phyloP scores from a whole-genome alignment of 2,113 vertebrate genomes.

The Telmatochromis bifrenatus region DNA sequence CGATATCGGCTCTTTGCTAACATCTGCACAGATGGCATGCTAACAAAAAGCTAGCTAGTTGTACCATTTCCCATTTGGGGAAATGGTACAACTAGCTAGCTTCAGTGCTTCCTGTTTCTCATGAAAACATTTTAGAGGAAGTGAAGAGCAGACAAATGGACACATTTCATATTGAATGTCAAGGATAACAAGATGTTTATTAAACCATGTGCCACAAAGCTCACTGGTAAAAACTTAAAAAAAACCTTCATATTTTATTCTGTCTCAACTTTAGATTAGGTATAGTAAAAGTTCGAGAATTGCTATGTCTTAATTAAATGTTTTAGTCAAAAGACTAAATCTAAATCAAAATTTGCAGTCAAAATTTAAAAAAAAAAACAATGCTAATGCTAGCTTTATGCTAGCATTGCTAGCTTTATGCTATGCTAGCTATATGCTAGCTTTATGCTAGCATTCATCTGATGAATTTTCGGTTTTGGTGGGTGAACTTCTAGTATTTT shows the following conservation, averaged over 20 bases:
- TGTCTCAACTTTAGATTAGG: background rate
- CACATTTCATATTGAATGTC: background rate
- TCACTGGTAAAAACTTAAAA: background rate
- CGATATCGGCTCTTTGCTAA: accelerated
- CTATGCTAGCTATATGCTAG: too few species aligned
- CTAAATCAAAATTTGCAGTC: background rate
- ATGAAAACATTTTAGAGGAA: background rate
- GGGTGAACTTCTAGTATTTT: background rate
- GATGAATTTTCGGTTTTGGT: background rate
- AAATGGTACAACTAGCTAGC: background rate
- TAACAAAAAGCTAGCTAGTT: background rate
- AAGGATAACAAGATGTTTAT: background rate
- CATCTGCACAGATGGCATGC: background rate
- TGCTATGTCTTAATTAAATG: background rate
- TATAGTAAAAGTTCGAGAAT: background rate
- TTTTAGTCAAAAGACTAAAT: background rate
- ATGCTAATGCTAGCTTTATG: background rate
- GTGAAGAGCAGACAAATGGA: background rate
- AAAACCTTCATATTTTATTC: background rate
- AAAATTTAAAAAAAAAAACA: accelerated
- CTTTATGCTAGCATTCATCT: background rate
- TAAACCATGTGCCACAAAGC: background rate
- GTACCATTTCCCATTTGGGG: background rate
- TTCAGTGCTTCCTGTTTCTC: background rate
- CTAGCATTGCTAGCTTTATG: background rate